Evolutionary conservation across 2,888 invertebrate genomes (phyloP), one percentile per base, ranked within the genome.

Genomic region (Leptura quadrifasciata): DNA sequence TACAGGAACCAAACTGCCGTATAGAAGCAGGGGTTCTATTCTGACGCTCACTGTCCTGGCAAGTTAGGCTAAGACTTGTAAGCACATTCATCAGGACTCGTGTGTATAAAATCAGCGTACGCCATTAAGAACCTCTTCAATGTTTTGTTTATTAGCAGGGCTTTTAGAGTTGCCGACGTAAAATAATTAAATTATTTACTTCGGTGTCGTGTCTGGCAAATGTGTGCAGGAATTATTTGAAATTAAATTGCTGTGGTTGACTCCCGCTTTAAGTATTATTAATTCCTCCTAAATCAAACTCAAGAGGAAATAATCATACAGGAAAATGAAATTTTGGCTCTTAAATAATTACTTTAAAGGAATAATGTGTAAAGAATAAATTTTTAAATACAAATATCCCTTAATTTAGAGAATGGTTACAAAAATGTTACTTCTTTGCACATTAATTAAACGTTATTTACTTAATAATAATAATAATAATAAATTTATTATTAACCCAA

Each of bases 151-250:
- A 54, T 27, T 55, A 67, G 54, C 24, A 12, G 17, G 35, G 39
- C 64, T 35, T 39, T 39, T n/a, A 18, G 54, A 27, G 27, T 24
- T 24, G 31, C 65, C 10, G 20, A 12, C 24, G 27, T 27, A 27
- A 54, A 52, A 6, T 67, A 67, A 67, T 67, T 67, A 54, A 54
- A 24, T 54, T 67, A 24, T 21, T 24, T 54, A 54, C 21, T 60
- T 2, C 5, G 21, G 24, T 60, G 39, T 39, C 39, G 39, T 24
- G 21, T 24, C 58, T 60, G 10, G 60, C 15, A 15, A 31, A 39
- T 15, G 15, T 39, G 10, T 39, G n/a, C n/a, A 12, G 12, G 39
- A 39, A 39, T 39, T 12, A 15, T 3, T 39, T 15, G 39, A 39
- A 39, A 15, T 39, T 15, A 39, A 10, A 3, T 39, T 10, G 35